These are phyloP conservation scores for Microtus montanus DNA, from an alignment of 2,113 vertebrate genomes.

Conservation along the genomic window DNA sequence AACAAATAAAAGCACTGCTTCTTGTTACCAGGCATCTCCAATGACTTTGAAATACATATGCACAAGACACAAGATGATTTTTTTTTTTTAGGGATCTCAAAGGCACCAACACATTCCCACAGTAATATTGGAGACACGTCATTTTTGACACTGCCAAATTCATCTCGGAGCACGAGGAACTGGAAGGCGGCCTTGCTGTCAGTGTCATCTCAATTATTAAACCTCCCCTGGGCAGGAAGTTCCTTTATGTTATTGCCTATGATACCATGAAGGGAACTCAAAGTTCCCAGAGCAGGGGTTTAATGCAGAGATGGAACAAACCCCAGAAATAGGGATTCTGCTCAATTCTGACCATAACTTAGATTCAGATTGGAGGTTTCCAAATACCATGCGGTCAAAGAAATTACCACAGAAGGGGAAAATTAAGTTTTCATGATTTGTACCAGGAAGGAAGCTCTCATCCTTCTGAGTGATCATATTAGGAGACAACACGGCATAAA, in stretches of 20 bases:
- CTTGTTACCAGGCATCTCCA: not conserved
- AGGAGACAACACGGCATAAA: not conserved
- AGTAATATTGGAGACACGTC: conserved; percentile 61
- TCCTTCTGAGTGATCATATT: not conserved
- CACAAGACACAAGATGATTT: not conserved
- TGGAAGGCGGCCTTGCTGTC: not conserved
- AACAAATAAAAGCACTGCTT: conserved; percentile 58
- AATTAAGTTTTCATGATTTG: conserved; percentile 16
- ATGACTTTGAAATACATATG: conserved; percentile 54
- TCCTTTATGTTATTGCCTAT: conserved; percentile 48
- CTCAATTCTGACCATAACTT: conserved; percentile 36
- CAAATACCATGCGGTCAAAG: not conserved
- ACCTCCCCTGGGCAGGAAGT: conserved; percentile 35
- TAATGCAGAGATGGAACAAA: conserved; percentile 42
- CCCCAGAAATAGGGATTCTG: not conserved
- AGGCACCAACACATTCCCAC: conserved; percentile 44
- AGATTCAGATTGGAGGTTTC: conserved; percentile 47
- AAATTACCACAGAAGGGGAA: not conserved
- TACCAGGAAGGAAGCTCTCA: not conserved
- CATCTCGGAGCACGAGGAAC: conserved; percentile 7
- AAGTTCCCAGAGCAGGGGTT: conserved; percentile 40
- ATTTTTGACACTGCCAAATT: conserved; percentile 68
- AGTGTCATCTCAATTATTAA: conserved; percentile 32
- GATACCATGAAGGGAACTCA: conserved; percentile 39
- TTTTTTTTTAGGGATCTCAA: conserved; percentile 58